phyloP scores from a whole-genome alignment of 2,797 vertebrate genomes.

The Anas capensis region DNA sequence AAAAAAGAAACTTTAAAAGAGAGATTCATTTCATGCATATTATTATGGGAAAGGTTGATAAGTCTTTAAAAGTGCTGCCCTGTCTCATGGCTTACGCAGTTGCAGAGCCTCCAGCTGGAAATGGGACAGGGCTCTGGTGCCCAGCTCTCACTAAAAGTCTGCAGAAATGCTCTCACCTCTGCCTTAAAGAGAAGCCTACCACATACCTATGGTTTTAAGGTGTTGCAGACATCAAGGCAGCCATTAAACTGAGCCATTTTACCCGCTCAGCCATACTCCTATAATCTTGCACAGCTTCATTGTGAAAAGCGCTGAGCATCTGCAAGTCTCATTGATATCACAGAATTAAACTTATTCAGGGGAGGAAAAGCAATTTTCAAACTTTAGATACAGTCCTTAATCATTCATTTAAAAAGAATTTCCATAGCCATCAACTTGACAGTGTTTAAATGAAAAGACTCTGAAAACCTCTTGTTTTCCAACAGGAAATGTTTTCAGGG shows the following conservation, averaged over 20 bases:
- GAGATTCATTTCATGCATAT: not conserved
- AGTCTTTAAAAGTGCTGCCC: not conserved
- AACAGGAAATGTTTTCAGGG: slow-evolving; percentile 62
- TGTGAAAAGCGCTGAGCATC: slow-evolving; percentile 1
- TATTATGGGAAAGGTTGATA: not conserved
- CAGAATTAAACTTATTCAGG: slow-evolving; percentile 57
- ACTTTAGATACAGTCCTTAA: slow-evolving; percentile 53
- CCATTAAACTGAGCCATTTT: not conserved
- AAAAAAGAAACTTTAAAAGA: not conserved
- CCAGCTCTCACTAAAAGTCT: not conserved
- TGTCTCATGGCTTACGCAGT: fast-evolving
- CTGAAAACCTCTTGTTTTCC: slow-evolving; percentile 70
- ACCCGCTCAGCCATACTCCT: fast-evolving
- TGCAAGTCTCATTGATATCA: slow-evolving; percentile 8
- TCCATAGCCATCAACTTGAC: slow-evolving; percentile 68
- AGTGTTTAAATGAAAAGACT: slow-evolving; percentile 62
- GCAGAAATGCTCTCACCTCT: not conserved
- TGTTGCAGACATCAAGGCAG: not conserved
- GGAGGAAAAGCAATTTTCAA: slow-evolving; percentile 53
- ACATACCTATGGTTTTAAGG: not conserved
- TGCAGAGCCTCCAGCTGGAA: not conserved
- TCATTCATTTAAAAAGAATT: slow-evolving; percentile 70
- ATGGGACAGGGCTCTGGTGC: not conserved
- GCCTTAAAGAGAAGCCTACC: not conserved
- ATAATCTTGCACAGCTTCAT: not conserved